Base-by-base conservation (phyloP, 2,113 vertebrate species). In the Chaetodon auriga region DNA sequence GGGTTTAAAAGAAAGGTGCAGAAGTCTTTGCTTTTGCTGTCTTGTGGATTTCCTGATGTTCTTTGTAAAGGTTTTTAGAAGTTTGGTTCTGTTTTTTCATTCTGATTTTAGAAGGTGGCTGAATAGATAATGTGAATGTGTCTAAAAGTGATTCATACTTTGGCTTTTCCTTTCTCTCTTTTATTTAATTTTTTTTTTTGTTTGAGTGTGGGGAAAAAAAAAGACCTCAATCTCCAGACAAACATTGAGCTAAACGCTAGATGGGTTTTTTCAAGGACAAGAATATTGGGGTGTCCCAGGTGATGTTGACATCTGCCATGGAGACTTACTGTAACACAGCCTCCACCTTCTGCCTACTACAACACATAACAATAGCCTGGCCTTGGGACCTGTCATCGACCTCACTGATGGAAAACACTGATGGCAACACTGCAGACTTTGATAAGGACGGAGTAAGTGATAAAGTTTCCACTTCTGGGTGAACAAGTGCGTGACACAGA, bases 381-480 rank as follows among this genome's bases (percentile, higher is more conserved):
- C 87, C 90, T 91, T 86, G 87, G 68, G 57, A 55, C 49, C 45
- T 62, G 70, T 85, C 49, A 72, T 64, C 23, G 5, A 48, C 70
- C 72, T 68, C 68, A 51, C 68, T 71, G 84, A 85, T 86, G 72
- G 64, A 87, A 90, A 86, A 78, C 71, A 81, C 53, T 81, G 83
- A 80, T 70, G 61, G 65, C 58, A 41, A 73, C 61, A 35, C 66
- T 38, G 73, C 63, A 71, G 71, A 76, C 4, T 79, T 51, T 78
- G 78, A 90, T 84, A 75, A 81, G 71, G 43, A 54, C 49, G 35
- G 51, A 57, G 68, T 73, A 81, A 69, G 68, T 65, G 76, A 80
- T 85, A 78, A 68, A 83, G 74, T 87, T 90, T 88, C 85, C 69
- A 78, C 60, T 57, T 78, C 57, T 83, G 65, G 54, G 18, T 66